Conservation (phyloP, 1,140 invertebrate species). For the Samia ricini region DNA sequence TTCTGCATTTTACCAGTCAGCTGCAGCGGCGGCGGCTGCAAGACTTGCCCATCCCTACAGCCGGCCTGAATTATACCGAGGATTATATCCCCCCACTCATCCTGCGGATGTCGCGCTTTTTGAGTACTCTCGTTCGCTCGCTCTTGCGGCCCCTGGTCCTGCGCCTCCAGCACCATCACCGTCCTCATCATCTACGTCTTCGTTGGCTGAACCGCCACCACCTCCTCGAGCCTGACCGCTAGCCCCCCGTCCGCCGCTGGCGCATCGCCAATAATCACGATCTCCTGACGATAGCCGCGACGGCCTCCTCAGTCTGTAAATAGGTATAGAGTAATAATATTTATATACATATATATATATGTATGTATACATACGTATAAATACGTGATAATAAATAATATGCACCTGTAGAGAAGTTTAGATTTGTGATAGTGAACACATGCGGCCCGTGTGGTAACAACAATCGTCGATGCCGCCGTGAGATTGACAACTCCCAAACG, state of each 20-base stretch:
- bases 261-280: conserved; percentile 70
- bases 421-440: conserved; percentile 70
- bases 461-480: conserved; percentile 30
- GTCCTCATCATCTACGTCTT: conserved; percentile 79
- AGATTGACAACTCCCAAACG: conserved; percentile 57
- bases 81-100: conserved; percentile 76
- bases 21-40: conserved; percentile 75
- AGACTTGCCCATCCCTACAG: conserved; percentile 72
- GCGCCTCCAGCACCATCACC: conserved; percentile 77
- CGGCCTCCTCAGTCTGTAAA: conserved; percentile 59
- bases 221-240: conserved; percentile 66
- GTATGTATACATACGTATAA: conserved; percentile 69
- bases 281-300: conserved; percentile 44
- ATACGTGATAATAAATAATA: conserved; percentile 70
- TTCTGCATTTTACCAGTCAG: conserved; percentile 77
- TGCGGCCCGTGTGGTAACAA: background rate
- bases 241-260: conserved; percentile 58
- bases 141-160: conserved; percentile 53
- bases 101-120: conserved; percentile 80
- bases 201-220: conserved; percentile 68
- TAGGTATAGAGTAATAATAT: conserved; percentile 40
- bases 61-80: conserved; percentile 74
- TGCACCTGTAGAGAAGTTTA: conserved; percentile 74
- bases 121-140: conserved; percentile 81
- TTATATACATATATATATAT: conserved; percentile 30